Evolutionary conservation across 2,113 vertebrate species (phyloP), one percentile per base, ranked within the genome.

Genomic region (Oreochromis spilurus): DNA sequence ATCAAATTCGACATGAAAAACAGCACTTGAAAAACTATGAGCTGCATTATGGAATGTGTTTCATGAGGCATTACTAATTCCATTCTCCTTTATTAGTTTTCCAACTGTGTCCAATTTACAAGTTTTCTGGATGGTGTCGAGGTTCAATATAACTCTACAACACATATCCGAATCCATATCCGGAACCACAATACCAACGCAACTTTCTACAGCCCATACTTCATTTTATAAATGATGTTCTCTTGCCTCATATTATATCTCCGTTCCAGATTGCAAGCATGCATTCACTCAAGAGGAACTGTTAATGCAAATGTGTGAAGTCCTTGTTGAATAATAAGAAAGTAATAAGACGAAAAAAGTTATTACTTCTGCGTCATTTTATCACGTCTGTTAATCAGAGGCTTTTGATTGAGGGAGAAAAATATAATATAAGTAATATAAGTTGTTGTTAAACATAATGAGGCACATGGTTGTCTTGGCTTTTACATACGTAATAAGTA

Each of bases 1-100:
- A 93, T 89, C 36, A 87, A 93, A 84, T 79, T 86, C 5, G 57
- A 91, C 75, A 55, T 83, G 54, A 87, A 82, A 88, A 91, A 84
- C 77, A 34, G 54, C 52, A 85, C 85, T 85, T 83, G 54, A 85
- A 67, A 84, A 85, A 84, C 67, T 86, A 48, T n/a, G 26, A 84
- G 77, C 70, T 79, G 83, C 60, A 38, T 24, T 82, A 79, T 75
- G 75, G 86, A 84, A 82, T 81, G 29, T 11, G 8, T 84, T 87
- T 92, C 72, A 84, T 48, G 54, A 89, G 55, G 45, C 83, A 81
- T 87, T 81, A 57, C 75, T 84, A 90, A 90, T 86, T 90, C 19
- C 79, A 17, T 79, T 86, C 72, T 77, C 19, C n/a, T 16, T 83
- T 85, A 87, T 86, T 79, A 79, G 21, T 86, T 91, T 85, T 87